A percentile compares a stretch with the other conserved stretches of the same genome.
Evolutionary conservation across 2,888 invertebrate genomes (phyloP).

Genomic region (Orchesellides sinensis): DNA sequence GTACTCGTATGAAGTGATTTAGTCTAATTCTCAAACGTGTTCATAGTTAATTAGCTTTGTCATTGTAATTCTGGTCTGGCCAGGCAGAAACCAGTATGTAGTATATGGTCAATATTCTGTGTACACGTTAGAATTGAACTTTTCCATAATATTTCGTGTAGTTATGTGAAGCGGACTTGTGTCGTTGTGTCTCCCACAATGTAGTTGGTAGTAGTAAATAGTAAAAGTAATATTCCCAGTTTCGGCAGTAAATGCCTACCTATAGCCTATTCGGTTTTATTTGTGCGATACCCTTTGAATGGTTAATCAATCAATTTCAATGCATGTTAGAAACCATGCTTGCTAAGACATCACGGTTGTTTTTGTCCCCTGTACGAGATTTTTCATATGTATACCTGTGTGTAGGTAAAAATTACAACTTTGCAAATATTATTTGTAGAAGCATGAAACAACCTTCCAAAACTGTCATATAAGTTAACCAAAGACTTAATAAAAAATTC

Average conservation of each 20-base stretch:
- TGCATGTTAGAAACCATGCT: too few species aligned
- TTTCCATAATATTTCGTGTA: too few species aligned
- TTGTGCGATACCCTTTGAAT: too few species aligned
- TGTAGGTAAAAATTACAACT: not conserved
- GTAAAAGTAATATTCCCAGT: too few species aligned
- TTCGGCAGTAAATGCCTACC: too few species aligned
- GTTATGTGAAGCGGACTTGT: too few species aligned
- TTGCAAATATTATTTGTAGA: not conserved
- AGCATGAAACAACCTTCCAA: conserved; percentile 7
- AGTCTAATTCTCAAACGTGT: not conserved
- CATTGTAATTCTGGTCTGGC: not conserved
- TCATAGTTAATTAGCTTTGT: not conserved
- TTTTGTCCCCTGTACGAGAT: not conserved
- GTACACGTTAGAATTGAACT: too few species aligned
- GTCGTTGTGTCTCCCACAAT: too few species aligned
- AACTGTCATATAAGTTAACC: conserved; percentile 32
- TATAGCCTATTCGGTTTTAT: too few species aligned
- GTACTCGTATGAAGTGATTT: conserved; percentile 9
- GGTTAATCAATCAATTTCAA: too few species aligned
- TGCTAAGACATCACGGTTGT: not conserved
- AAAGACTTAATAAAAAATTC: conserved; percentile 37
- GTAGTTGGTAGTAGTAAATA: too few species aligned
- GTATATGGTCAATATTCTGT: not conserved
- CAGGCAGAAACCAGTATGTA: not conserved
- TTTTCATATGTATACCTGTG: not conserved